Evolutionary conservation across 1,140 invertebrate species (phyloP).

Genomic region (Drosophila leontia): DNA sequence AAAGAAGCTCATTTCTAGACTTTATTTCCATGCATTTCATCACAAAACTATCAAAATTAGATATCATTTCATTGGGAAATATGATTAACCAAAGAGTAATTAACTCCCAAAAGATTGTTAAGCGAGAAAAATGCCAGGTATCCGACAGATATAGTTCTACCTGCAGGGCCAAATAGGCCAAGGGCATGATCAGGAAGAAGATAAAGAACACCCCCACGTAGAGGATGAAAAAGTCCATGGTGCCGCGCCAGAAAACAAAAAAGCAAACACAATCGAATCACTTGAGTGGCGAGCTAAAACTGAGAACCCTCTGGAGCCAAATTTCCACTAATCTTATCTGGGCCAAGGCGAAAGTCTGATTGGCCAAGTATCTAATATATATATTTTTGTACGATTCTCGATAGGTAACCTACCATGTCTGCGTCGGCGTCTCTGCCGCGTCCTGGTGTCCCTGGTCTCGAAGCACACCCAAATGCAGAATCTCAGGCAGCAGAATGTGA

Average conservation of each 20-base stretch:
- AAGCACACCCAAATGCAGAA: constrained; percentile 63
- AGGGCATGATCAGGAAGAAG: constrained; percentile 61
- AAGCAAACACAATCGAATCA: constrained; percentile 39
- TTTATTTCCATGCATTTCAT: neutral
- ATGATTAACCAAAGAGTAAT: neutral
- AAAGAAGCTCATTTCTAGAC: neutral
- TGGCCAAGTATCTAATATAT: constrained; percentile 41
- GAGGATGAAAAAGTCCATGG: constrained; percentile 55
- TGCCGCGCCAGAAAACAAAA: neutral
- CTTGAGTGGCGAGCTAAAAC: constrained; percentile 39
- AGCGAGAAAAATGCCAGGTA: constrained; percentile 6
- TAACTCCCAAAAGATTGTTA: neutral
- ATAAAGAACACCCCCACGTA: constrained; percentile 59
- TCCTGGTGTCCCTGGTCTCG: constrained; percentile 39
- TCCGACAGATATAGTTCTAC: constrained; percentile 1
- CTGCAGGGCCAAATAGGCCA: constrained; percentile 61
- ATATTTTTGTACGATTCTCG: neutral
- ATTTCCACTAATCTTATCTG: constrained; percentile 34
- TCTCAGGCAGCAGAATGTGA: constrained; percentile 68
- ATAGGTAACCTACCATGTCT: constrained; percentile 30
- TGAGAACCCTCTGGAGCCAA: constrained; percentile 26
- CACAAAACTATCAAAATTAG: neutral
- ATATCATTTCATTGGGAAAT: neutral
- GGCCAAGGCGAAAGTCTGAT: constrained; percentile 28
- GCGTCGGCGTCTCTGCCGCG: neutral